Conservation (phyloP, 2,113 vertebrate species). For the Datnioides undecimradiatus region DNA sequence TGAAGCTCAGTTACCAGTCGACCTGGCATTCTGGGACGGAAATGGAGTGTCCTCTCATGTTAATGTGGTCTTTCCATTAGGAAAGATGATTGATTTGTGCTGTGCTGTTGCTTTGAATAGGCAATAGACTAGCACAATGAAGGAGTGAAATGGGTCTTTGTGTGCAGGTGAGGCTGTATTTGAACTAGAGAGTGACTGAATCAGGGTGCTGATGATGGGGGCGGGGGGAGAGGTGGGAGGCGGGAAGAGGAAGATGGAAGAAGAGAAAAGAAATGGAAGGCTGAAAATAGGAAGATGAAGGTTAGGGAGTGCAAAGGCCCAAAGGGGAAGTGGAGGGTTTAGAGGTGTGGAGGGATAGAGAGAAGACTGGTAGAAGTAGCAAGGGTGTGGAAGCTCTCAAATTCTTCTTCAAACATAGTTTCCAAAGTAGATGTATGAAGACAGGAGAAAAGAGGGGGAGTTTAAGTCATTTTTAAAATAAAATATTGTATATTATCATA, state of each 20-base stretch:
- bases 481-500: no score
- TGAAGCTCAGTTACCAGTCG: slow-evolving; percentile 70
- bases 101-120: slow-evolving; percentile 68
- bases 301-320: slow-evolving; percentile 57
- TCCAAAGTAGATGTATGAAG: slow-evolving; percentile 25
- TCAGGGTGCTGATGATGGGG: slow-evolving; percentile 55
- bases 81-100: slow-evolving; percentile 86
- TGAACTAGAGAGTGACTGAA: slow-evolving; percentile 77
- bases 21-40: slow-evolving; percentile 86
- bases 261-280: slow-evolving; percentile 62
- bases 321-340: slow-evolving; percentile 37
- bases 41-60: slow-evolving; percentile 84
- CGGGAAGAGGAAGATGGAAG: slow-evolving; percentile 4
- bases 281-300: slow-evolving; percentile 62
- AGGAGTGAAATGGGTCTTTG: slow-evolving; percentile 67
- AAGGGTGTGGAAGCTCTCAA: slow-evolving; percentile 50
- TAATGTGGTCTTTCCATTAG: slow-evolving; percentile 86
- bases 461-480: slow-evolving; percentile 29
- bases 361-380: slow-evolving; percentile 41
- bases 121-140: slow-evolving; percentile 75
- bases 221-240: slow-evolving; percentile 26
- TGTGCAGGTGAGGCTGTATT: slow-evolving; percentile 69
- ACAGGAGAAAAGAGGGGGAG: slow-evolving; percentile 10
- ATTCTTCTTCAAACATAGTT: slow-evolving; percentile 55
- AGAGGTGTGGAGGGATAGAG: slow-evolving; percentile 38